Evolutionary conservation across 37 sponge, comb jelly and placozoan species (phyloP).

Genomic region (Cliona cf. orientalis): DNA sequence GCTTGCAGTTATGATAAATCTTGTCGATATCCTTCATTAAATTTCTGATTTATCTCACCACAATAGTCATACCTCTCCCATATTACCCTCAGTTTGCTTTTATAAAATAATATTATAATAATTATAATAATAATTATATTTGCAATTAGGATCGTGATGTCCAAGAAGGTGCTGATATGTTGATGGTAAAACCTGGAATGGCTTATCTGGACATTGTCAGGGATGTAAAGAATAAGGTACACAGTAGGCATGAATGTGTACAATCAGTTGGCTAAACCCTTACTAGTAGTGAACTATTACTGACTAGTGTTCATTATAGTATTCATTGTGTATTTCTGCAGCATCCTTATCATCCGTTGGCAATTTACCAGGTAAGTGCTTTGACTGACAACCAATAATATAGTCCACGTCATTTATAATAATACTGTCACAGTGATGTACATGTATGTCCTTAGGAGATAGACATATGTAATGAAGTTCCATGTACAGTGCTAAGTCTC

Average conservation of each 20-base stretch:
- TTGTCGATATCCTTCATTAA: too few relatives aligned
- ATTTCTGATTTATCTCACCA: too few relatives aligned
- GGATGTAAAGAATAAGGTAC: conserved; percentile 81
- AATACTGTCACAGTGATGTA: too few relatives aligned
- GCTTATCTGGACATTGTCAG: conserved; percentile 94
- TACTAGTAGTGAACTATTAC: too few relatives aligned
- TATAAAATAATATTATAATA: too few relatives aligned
- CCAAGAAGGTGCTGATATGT: conserved; percentile 93
- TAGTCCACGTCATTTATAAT: too few relatives aligned
- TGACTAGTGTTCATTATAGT: conserved; percentile 6
- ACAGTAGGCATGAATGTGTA: not conserved
- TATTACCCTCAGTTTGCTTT: not conserved
- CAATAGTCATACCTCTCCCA: not conserved
- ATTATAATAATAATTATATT: not conserved
- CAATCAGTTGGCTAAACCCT: too few relatives aligned
- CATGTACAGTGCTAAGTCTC: not conserved
- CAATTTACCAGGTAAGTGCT: conserved; percentile 91
- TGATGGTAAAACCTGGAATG: conserved; percentile 99
- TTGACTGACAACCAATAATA: too few relatives aligned
- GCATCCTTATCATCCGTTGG: conserved; percentile 88
- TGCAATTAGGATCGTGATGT: conserved; percentile 88
- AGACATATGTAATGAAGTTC: not conserved
- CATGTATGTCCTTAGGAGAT: not conserved
- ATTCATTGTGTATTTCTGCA: conserved; percentile 12
- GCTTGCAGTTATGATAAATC: too few relatives aligned